Conservation (phyloP, 2,113 vertebrate genomes). For the Pyrgilauda ruficollis region DNA sequence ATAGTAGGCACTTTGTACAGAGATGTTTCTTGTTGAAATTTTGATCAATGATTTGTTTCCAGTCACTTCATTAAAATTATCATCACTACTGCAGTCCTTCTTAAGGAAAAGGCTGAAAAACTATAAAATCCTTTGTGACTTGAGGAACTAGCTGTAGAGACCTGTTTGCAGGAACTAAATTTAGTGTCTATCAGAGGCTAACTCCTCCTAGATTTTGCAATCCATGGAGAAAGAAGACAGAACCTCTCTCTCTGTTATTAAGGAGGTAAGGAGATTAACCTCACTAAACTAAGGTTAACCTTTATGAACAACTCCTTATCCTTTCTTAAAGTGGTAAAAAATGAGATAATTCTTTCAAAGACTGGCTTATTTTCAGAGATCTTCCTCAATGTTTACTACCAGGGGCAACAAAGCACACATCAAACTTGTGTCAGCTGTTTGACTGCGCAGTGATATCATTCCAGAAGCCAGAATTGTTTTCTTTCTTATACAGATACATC, state of each 20-base stretch:
- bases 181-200: background rate
- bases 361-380: background rate
- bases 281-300: background rate
- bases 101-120: background rate
- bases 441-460: background rate
- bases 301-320: background rate
- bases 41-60: background rate
- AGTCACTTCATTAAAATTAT: background rate
- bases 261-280: background rate
- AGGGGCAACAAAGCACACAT: background rate
- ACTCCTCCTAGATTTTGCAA: background rate
- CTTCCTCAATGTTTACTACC: background rate
- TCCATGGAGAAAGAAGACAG: background rate
- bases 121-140: background rate
- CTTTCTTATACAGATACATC: background rate
- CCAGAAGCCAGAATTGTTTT: background rate
- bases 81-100: background rate
- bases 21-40: slow-evolving; percentile 15
- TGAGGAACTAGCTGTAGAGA: background rate
- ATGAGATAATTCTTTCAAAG: background rate
- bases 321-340: background rate
- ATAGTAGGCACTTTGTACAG: background rate
- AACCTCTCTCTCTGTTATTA: background rate
- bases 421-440: background rate
- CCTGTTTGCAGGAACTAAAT: background rate